phyloP scores from a whole-genome alignment of 2,113 vertebrate genomes.

The Perca schrenkii region DNA sequence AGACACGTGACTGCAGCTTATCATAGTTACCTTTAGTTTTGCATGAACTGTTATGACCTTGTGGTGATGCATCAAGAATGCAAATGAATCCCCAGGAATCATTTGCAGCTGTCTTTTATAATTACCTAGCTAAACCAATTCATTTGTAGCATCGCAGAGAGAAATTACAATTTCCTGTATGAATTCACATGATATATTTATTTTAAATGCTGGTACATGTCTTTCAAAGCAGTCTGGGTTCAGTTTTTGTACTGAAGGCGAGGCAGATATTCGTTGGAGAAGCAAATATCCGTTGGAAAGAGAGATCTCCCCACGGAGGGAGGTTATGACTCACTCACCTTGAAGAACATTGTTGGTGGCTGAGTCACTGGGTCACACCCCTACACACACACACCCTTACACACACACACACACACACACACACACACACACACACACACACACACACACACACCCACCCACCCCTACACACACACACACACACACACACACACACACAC shows the following conservation, averaged over 20 bases:
- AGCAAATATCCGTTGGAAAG: constrained; percentile 49
- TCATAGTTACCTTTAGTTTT: background rate
- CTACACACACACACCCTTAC: constrained; percentile 29
- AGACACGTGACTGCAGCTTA: background rate
- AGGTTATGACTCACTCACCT: constrained; percentile 83
- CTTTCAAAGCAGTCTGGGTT: background rate
- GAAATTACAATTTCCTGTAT: background rate
- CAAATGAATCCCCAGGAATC: constrained; percentile 21
- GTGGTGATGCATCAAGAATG: background rate
- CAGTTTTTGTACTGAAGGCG: constrained; percentile 14
- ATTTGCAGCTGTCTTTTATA: background rate
- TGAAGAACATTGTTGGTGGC: constrained; percentile 81
- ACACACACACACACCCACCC: constrained; percentile 51
- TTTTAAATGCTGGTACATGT: background rate
- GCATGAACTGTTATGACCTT: constrained; percentile 14
- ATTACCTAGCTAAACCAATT: background rate
- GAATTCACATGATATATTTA: background rate
- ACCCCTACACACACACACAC: too few species aligned
- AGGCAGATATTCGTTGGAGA: constrained; percentile 44
- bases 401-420: constrained; percentile 17
- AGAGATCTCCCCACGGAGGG: constrained; percentile 44
- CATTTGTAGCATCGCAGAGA: background rate
- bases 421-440: constrained; percentile 69
- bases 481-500: background rate
- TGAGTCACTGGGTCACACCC: constrained; percentile 86